These are phyloP conservation scores for Takifugu flavidus DNA, from an alignment of 2,113 vertebrate species.

Conservation along the genomic window DNA sequence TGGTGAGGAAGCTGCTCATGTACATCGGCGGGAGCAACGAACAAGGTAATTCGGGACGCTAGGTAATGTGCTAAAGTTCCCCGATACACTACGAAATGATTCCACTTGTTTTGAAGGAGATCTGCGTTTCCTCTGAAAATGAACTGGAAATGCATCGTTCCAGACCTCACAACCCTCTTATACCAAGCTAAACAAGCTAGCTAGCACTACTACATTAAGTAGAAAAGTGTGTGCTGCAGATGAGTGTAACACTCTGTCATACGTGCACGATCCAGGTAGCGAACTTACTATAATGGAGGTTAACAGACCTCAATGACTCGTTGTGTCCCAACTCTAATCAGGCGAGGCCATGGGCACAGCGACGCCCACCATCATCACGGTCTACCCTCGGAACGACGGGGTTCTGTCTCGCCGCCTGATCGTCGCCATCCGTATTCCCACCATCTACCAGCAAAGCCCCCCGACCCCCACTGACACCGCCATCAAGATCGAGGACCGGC, in stretches of 20 bases:
- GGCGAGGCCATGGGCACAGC: slow-evolving; percentile 86
- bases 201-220: too few relatives aligned
- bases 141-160: too few relatives aligned
- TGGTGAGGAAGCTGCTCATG: slow-evolving; percentile 83
- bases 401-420: slow-evolving; percentile 82
- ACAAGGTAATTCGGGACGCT: slow-evolving; percentile 72
- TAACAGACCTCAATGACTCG: neutral
- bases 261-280: too few relatives aligned
- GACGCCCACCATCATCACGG: slow-evolving; percentile 81
- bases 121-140: too few relatives aligned
- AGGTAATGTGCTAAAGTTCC: too few relatives aligned
- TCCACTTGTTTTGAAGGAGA: too few relatives aligned
- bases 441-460: slow-evolving; percentile 76
- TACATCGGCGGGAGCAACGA: slow-evolving; percentile 88
- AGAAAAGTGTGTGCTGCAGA: too few relatives aligned
- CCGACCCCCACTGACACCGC: slow-evolving; percentile 77
- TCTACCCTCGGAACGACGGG: slow-evolving; percentile 82
- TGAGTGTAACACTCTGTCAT: too few relatives aligned
- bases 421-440: slow-evolving; percentile 81
- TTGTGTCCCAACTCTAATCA: slow-evolving; percentile 29
- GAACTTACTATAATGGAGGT: too few relatives aligned
- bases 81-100: too few relatives aligned
- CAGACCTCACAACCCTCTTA: too few relatives aligned
- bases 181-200: too few relatives aligned
- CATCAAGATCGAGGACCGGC: slow-evolving; percentile 81